These are phyloP conservation scores for Meloe dianella DNA, from an alignment of 2,888 invertebrate genomes.

Conservation along the genomic window DNA sequence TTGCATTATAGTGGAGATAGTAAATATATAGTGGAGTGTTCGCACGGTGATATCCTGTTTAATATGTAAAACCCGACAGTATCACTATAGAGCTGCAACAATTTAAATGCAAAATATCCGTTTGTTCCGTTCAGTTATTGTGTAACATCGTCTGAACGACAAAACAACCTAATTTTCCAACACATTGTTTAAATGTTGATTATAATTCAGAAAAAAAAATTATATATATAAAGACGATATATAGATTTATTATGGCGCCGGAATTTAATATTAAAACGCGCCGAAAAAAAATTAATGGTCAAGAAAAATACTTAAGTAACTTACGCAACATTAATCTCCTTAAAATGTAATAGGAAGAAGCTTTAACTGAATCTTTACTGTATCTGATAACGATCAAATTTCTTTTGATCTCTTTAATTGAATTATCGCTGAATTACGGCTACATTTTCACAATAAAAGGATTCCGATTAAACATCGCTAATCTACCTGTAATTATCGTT, in stretches of 20 bases:
- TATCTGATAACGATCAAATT: background rate
- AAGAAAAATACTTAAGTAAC: background rate
- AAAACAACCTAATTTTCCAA: conserved; percentile 36
- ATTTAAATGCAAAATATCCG: conserved; percentile 37
- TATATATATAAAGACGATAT: conserved; percentile 17
- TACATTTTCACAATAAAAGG: background rate
- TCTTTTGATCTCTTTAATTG: background rate
- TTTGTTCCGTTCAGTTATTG: conserved; percentile 24
- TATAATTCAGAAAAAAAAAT: conserved; percentile 16
- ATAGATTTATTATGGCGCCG: conserved; percentile 25
- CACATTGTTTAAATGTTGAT: conserved; percentile 23
- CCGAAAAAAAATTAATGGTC: background rate
- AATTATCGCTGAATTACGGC: background rate
- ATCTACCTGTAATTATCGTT: background rate
- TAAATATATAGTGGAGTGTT: conserved; percentile 28
- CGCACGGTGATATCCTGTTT: conserved; percentile 31
- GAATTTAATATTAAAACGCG: conserved; percentile 1
- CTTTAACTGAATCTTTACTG: background rate
- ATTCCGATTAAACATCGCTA: background rate
- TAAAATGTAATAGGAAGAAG: background rate
- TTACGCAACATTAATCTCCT: background rate
- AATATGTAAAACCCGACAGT: conserved; percentile 34
- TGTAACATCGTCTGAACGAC: conserved; percentile 31
- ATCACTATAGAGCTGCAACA: conserved; percentile 27
- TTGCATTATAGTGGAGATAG: background rate